Percentiles rank a stretch among this genome's conserved stretches.
Conservation (phyloP, 2,888 invertebrate genomes). For the Drosophila lutescens region DNA sequence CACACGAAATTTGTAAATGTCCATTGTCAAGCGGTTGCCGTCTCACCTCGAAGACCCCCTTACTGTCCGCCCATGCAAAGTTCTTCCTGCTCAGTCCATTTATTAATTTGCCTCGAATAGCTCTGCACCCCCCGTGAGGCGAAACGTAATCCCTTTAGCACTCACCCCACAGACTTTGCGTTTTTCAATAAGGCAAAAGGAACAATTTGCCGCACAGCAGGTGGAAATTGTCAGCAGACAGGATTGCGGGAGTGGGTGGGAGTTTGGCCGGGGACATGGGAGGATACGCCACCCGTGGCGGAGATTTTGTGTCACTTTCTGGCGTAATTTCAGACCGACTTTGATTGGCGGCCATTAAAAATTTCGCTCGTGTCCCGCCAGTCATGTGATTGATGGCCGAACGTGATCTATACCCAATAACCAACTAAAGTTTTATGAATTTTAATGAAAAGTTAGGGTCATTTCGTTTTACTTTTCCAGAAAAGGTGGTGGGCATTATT, state of each 20-base stretch:
- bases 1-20: constrained; percentile 78
- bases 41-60: constrained; percentile 5
- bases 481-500: background rate
- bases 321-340: constrained; percentile 60
- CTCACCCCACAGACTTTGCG: constrained; percentile 41
- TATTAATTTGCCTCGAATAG: constrained; percentile 71
- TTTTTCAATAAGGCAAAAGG: constrained; percentile 56
- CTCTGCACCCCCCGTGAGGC: constrained; percentile 16
- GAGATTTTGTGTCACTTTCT: constrained; percentile 61
- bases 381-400: constrained; percentile 67
- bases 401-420: constrained; percentile 54
- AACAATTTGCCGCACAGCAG: constrained; percentile 72
- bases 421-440: constrained; percentile 53
- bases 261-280: constrained; percentile 13
- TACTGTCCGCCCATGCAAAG: background rate
- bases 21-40: constrained; percentile 62
- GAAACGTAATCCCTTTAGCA: constrained; percentile 37
- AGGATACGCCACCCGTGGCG: constrained; percentile 44
- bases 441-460: constrained; percentile 47
- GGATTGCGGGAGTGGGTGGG: constrained; percentile 10
- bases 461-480: background rate
- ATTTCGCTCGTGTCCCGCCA: constrained; percentile 58
- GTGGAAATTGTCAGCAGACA: constrained; percentile 45
- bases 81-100: constrained; percentile 43
- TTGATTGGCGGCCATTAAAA: constrained; percentile 74